Conservation (phyloP, 2,113 vertebrate species). For the Antechinus flavipes region DNA sequence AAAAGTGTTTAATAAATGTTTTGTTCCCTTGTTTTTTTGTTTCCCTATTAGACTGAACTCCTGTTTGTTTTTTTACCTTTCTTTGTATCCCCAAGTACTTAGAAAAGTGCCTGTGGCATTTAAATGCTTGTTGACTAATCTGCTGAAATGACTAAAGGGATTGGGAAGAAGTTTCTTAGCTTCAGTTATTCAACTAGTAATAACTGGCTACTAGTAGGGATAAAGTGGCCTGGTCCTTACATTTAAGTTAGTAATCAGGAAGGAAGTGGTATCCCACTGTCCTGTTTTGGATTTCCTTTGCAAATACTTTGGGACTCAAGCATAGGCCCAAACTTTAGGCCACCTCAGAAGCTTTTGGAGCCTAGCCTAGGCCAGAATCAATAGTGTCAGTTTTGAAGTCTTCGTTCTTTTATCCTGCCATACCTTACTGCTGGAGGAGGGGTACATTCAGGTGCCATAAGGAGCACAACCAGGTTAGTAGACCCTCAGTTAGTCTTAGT, state of each 20-base stretch:
- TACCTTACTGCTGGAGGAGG: not conserved
- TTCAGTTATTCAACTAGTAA: not conserved
- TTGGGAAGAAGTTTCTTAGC: not conserved
- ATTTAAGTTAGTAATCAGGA: not conserved
- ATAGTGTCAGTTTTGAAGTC: conserved; percentile 38
- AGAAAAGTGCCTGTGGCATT: not conserved
- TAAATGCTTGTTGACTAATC: not conserved
- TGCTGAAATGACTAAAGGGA: not conserved
- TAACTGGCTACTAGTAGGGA: not conserved
- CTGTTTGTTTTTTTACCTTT: not conserved
- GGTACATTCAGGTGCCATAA: not conserved
- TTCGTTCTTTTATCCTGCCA: conserved; percentile 34
- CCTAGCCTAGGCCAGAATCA: too few species aligned
- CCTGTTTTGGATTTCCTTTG: conserved; percentile 20
- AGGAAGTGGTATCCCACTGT: conserved; percentile 14
- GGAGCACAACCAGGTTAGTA: not conserved
- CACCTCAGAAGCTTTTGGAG: too few species aligned
- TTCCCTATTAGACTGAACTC: not conserved
- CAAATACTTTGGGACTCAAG: conserved; percentile 13
- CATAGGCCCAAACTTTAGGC: conserved; percentile 14
- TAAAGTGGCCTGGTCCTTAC: not conserved
- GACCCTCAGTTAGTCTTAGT: conserved; percentile 47
- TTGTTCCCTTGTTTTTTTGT: not conserved
- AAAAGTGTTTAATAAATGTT: not conserved
- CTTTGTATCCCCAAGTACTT: not conserved